Percentiles rank a stretch among this genome's conserved stretches.
Conservation (phyloP, 2,888 invertebrate species). For the Nephrotoma guestfalica region DNA sequence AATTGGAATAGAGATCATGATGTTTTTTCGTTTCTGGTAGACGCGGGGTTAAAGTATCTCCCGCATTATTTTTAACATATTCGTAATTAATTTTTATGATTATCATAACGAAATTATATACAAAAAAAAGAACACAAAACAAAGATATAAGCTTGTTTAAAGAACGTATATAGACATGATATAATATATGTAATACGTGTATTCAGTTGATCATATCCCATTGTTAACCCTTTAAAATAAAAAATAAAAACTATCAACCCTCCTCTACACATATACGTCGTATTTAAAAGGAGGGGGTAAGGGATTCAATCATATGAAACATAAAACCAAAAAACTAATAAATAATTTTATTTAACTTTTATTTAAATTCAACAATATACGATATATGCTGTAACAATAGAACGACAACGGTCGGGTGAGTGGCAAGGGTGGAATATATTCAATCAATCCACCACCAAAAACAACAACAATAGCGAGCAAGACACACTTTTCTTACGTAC, state of each 20-base stretch:
- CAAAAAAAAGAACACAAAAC: neutral
- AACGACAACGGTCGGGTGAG: neutral
- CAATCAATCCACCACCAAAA: neutral
- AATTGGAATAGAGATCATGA: neutral
- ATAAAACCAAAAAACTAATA: neutral
- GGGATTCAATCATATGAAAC: neutral
- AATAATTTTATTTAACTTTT: neutral
- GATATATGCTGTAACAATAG: neutral
- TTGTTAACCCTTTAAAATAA: neutral
- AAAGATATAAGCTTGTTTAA: neutral
- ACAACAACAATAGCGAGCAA: neutral
- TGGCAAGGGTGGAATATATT: neutral
- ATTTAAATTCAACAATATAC: neutral
- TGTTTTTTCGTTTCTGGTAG: neutral
- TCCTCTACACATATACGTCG: neutral
- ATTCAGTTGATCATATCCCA: neutral
- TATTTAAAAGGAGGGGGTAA: neutral
- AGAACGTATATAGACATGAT: neutral
- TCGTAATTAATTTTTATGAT: neutral
- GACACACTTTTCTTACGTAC: neutral
- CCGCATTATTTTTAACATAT: neutral
- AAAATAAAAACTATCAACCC: neutral
- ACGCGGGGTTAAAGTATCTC: neutral
- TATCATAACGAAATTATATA: neutral
- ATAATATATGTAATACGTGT: neutral